Evolutionary conservation across 2,888 invertebrate genomes (phyloP), one percentile per base, ranked within the genome.

Genomic region (Ornithoptera priamus): DNA sequence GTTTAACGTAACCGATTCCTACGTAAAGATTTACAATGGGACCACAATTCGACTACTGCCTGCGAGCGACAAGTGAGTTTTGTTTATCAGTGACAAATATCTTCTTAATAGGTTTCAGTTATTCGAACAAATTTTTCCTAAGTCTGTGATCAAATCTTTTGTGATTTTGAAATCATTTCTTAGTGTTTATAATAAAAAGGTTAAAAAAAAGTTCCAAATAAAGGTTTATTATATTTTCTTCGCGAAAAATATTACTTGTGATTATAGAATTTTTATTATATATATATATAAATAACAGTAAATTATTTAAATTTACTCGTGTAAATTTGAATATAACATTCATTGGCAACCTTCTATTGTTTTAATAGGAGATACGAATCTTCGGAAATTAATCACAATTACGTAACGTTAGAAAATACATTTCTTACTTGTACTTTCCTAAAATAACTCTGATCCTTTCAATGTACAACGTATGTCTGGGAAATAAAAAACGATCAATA

Each of bases 21-120:
- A 58, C 64, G 69, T 57, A 56, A 65, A 69, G 46, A 69, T 63
- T 65, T 70, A 83, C 73, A 75, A 92, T 92, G 92, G 92, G 92
- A 87, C 92, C 92, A 77, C 92, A 92, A 78, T 92, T 90, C 77
- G 92, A 92, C 79, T 92, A 90, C 79, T 91, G 91, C 75, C 83
- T 92, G 42, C 89, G 92, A 65, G 92, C 91, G 69, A 89, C 92
- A 74, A 92, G 92, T 92, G 80, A 92, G 92, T 90, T 71, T 42
- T 30, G 18, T 61, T 39, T 6, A 58, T n/a, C 22, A 22, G 22
- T 60, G 18, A 36, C 18, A 60, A 60, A 30, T 17, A 53, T 53
- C 53, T 53, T n/a, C 15, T 50, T 15, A 50, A 5, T 50, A 7
- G 18, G 53, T 53, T 53, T 53, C 15, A n/a, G 53, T n/a, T n/a